These are phyloP conservation scores for Psephotus haematonotus DNA, from an alignment of 2,113 vertebrate species.

Conservation along the genomic window DNA sequence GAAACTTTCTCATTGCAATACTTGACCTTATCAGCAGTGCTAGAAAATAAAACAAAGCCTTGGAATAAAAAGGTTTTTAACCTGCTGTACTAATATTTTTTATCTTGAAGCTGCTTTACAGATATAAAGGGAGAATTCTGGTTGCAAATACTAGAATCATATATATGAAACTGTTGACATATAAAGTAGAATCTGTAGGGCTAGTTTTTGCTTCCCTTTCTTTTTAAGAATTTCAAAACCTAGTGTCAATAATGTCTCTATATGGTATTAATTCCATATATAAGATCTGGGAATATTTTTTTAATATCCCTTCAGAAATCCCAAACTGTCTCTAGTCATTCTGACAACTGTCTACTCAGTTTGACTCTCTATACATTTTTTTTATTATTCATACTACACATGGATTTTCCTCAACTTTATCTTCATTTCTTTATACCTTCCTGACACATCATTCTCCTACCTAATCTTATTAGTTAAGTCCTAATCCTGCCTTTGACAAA, in stretches of 20 bases:
- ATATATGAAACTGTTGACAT: background rate
- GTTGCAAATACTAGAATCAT: background rate
- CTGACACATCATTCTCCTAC: background rate
- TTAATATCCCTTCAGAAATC: background rate
- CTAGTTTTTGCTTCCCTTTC: background rate
- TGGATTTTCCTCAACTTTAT: background rate
- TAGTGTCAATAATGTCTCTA: background rate
- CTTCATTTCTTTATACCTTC: background rate
- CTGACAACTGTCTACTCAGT: background rate
- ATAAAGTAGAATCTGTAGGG: background rate
- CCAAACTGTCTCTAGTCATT: background rate
- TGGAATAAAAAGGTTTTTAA: background rate
- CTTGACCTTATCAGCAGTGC: background rate
- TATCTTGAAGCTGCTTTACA: background rate
- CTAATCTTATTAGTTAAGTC: constrained; percentile 2
- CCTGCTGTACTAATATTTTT: background rate
- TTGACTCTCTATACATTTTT: background rate
- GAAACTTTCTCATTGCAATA: background rate
- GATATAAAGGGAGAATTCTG: background rate
- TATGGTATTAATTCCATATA: background rate
- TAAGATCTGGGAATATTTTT: background rate
- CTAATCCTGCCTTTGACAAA: background rate
- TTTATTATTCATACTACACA: background rate
- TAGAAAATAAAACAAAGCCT: background rate
- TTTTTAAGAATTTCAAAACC: background rate